Percentiles rank a stretch among this genome's conserved stretches.
These are phyloP conservation scores for Microctonus hyperodae DNA, from an alignment of 2,888 invertebrate genomes.

Conservation along the genomic window DNA sequence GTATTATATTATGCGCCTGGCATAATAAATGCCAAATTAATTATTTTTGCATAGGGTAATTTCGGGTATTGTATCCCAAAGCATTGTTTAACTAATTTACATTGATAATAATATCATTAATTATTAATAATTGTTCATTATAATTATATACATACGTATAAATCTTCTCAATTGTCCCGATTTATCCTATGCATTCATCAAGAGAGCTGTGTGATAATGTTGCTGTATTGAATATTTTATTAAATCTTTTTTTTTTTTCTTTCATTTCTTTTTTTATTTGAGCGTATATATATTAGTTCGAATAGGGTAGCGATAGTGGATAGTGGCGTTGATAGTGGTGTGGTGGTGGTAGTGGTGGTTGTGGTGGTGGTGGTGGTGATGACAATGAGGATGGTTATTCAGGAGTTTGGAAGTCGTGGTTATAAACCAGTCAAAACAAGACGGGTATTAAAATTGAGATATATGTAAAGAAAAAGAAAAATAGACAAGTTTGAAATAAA, in stretches of 20 bases:
- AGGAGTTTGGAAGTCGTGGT: conserved; percentile 24
- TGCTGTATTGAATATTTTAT: conserved; percentile 7
- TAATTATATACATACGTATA: conserved; percentile 38
- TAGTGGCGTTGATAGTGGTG: conserved; percentile 37
- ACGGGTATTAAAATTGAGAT: not conserved
- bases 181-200: conserved; percentile 22
- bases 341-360: conserved; percentile 41
- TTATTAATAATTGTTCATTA: conserved; percentile 20
- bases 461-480: not conserved
- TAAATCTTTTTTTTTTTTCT: not conserved
- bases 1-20: not conserved
- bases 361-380: conserved; percentile 41
- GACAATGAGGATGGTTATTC: conserved; percentile 36
- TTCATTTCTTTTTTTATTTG: not conserved
- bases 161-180: not conserved
- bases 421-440: conserved; percentile 18
- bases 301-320: conserved; percentile 29
- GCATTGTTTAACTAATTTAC: conserved; percentile 55
- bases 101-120: conserved; percentile 35
- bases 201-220: conserved; percentile 22
- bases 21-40: not conserved
- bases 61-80: conserved; percentile 34
- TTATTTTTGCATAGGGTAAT: conserved; percentile 23
- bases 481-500: not conserved
- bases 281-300: conserved; percentile 1